Evolutionary conservation across 2,797 vertebrate genomes (phyloP).

Genomic region (Selene dorsalis): DNA sequence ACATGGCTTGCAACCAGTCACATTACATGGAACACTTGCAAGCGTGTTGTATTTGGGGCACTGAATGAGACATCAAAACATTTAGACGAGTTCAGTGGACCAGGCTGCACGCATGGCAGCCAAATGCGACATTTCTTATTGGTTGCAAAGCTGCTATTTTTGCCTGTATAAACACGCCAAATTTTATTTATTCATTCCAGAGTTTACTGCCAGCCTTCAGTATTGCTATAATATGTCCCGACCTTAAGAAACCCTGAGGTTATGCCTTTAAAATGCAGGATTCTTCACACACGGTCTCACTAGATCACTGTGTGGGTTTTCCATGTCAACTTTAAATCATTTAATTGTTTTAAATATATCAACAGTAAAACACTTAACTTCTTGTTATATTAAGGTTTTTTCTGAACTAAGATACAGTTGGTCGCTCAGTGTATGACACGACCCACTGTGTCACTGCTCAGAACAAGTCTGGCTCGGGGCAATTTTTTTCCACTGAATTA

Average conservation of each 20-base stretch:
- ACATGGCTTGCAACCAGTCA: background rate
- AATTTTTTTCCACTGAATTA: conserved; percentile 1
- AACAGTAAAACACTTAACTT: conserved; percentile 4
- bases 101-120: conserved; percentile 7
- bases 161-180: conserved; percentile 30
- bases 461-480: conserved; percentile 5
- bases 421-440: conserved; percentile 13
- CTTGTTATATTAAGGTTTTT: conserved; percentile 24
- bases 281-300: background rate
- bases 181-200: conserved; percentile 38
- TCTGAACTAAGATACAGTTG: conserved; percentile 1
- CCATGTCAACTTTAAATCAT: conserved; percentile 37
- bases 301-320: conserved; percentile 1
- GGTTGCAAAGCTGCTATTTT: conserved; percentile 19
- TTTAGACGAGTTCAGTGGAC: conserved; percentile 19
- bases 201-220: conserved; percentile 15
- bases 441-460: background rate
- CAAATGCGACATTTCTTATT: conserved; percentile 42
- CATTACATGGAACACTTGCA: conserved; percentile 4
- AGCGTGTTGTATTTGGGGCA: conserved; percentile 24
- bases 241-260: conserved; percentile 9
- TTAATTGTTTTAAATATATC: conserved; percentile 6
- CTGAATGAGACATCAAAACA: conserved; percentile 16
- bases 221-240: conserved; percentile 34
- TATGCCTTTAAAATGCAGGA: conserved; percentile 3